A percentile compares a stretch with the other conserved stretches of the same genome.
Conservation (phyloP, 2,888 invertebrate genomes). For the Leucophenga maculata region DNA sequence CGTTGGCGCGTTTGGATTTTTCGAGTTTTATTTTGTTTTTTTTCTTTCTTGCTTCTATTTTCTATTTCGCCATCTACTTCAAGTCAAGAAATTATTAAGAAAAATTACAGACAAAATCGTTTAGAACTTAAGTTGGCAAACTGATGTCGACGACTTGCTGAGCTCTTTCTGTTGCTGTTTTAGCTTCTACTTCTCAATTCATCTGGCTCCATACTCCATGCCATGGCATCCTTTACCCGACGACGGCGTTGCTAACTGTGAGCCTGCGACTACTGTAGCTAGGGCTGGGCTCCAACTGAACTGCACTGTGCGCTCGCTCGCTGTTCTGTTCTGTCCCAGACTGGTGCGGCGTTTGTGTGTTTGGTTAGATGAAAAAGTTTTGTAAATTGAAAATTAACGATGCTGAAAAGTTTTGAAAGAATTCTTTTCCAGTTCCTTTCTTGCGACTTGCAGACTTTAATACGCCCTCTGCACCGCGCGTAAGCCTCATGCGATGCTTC, state of each 20-base stretch:
- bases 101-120: conserved; percentile 42
- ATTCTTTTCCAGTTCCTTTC: conserved; percentile 38
- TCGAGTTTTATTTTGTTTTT: background rate
- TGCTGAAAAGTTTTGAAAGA: conserved; percentile 58
- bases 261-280: background rate
- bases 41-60: background rate
- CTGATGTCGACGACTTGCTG: conserved; percentile 36
- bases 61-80: conserved; percentile 2
- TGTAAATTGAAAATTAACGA: conserved; percentile 62
- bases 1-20: background rate
- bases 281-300: conserved; percentile 29
- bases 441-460: conserved; percentile 48
- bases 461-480: conserved; percentile 18
- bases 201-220: background rate
- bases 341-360: conserved; percentile 40
- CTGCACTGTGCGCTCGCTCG: background rate
- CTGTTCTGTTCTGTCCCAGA: background rate
- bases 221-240: background rate
- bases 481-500: background rate
- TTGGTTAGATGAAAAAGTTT: conserved; percentile 55
- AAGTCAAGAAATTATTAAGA: conserved; percentile 22
- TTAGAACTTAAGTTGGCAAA: conserved; percentile 46
- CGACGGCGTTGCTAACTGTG: no score
- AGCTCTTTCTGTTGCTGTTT: conserved; percentile 36
- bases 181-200: conserved; percentile 19